Conservation (phyloP, 2,888 invertebrate species). For the Drosophila cognata region DNA sequence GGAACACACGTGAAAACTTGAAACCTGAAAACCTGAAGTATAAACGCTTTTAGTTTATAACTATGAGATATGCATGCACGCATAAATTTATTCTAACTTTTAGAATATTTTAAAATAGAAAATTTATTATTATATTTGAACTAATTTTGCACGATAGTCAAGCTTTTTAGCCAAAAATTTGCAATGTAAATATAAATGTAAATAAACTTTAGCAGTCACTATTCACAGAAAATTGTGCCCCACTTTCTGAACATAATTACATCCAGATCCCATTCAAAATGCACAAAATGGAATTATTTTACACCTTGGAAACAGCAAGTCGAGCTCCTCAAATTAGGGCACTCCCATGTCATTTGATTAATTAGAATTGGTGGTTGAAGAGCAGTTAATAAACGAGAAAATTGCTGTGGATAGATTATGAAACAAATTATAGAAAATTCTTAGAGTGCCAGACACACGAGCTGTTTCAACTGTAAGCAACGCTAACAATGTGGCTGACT, state of each 20-base stretch:
- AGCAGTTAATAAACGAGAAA: slow-evolving; percentile 11
- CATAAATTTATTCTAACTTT: not conserved
- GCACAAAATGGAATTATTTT: not conserved
- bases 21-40: too few species aligned
- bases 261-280: not conserved
- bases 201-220: not conserved
- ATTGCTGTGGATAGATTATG: slow-evolving; percentile 22
- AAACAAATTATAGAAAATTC: slow-evolving; percentile 23
- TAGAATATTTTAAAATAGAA: not conserved
- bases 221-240: not conserved
- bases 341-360: not conserved
- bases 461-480: slow-evolving; percentile 8
- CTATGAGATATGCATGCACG: not conserved
- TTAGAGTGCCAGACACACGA: not conserved
- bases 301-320: not conserved
- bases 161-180: not conserved
- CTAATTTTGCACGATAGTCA: not conserved
- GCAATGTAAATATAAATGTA: not conserved
- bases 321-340: not conserved
- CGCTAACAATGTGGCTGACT: slow-evolving; percentile 17
- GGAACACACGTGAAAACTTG: not conserved
- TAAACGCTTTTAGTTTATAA: not conserved
- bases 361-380: slow-evolving; percentile 6
- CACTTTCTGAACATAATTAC: not conserved
- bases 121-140: not conserved